phyloP scores from a whole-genome alignment of 2,888 invertebrate species.

The Rhingia rostrata region DNA sequence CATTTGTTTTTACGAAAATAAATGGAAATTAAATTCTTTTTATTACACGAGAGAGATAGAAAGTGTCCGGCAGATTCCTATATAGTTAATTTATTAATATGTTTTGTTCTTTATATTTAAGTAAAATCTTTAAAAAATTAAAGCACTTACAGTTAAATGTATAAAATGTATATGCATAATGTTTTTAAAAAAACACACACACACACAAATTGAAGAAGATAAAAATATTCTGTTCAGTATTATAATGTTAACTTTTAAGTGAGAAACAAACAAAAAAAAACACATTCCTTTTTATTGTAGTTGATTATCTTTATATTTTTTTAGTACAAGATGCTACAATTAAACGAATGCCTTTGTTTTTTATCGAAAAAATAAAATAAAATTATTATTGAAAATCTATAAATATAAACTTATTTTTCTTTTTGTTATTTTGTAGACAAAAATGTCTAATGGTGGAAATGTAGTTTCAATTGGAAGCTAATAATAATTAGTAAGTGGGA shows the following conservation, averaged over 20 bases:
- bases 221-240: slow-evolving; percentile 82
- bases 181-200: slow-evolving; percentile 50
- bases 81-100: slow-evolving; percentile 73
- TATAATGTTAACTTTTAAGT: slow-evolving; percentile 82
- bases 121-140: slow-evolving; percentile 30
- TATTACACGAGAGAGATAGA: slow-evolving; percentile 44
- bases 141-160: slow-evolving; percentile 50
- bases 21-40: slow-evolving; percentile 63
- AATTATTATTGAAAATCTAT: slow-evolving; percentile 9
- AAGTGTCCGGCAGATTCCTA: slow-evolving; percentile 70
- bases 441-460: slow-evolving; percentile 55
- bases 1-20: slow-evolving; percentile 46
- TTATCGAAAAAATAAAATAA: slow-evolving; percentile 54
- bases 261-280: slow-evolving; percentile 66
- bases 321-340: slow-evolving; percentile 42
- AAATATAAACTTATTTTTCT: slow-evolving; percentile 21
- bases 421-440: slow-evolving; percentile 13
- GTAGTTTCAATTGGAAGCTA: slow-evolving; percentile 41
- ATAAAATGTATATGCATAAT: slow-evolving; percentile 50
- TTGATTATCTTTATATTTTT: slow-evolving; percentile 36
- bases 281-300: slow-evolving; percentile 53
- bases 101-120: slow-evolving; percentile 63
- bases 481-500: slow-evolving; percentile 56
- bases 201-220: slow-evolving; percentile 59
- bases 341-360: slow-evolving; percentile 66